Evolutionary conservation across 2,888 invertebrate genomes (phyloP), one percentile per base, ranked within the genome.

Genomic region (Terebella lapidaria): DNA sequence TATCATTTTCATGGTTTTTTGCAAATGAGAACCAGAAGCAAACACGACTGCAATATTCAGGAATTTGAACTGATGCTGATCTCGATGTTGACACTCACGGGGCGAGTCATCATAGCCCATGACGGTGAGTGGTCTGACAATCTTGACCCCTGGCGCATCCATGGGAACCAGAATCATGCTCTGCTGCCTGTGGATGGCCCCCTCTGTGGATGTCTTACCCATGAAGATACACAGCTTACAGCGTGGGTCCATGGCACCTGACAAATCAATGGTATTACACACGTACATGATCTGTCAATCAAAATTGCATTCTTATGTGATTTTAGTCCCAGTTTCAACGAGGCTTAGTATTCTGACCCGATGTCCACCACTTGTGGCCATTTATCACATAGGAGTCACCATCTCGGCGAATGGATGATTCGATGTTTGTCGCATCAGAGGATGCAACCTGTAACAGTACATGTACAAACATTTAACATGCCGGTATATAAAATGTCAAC

Each of bases 111-210:
- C 72, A 47, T 72, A 75, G 3, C 83, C 83, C 64, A 81, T 80
- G 3, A 81, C 81, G 45, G 71, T 72, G 22, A 83, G 73, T 5
- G 82, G 78, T 30, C 82, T 69, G 4, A 81, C 62, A 35, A 83
- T 72, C 60, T 72, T 77, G 27, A 83, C 72, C 15, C 83, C 83
- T 3, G 80, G 78, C 0, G 79, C 64, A 65, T 82, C 78, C 82
- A 83, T 82, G 24, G 83, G 83, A 15, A 83, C 80, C 2, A 83
- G 70, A 22, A 83, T 75, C 82, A 83, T 82, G 55, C 80, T 81
- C 67, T 83, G 83, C 67, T 83, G 82, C 35, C 64, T 63, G 67
- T 82, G 78, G 4, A 69, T 67, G 1, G 72, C 67, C 1, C 74
- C 78, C 28, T 63, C 62, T 1, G 72, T 66, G 60, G 76, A 72